Conservation (phyloP, 2,113 vertebrate genomes). For the Brienomyrus longianalis region DNA sequence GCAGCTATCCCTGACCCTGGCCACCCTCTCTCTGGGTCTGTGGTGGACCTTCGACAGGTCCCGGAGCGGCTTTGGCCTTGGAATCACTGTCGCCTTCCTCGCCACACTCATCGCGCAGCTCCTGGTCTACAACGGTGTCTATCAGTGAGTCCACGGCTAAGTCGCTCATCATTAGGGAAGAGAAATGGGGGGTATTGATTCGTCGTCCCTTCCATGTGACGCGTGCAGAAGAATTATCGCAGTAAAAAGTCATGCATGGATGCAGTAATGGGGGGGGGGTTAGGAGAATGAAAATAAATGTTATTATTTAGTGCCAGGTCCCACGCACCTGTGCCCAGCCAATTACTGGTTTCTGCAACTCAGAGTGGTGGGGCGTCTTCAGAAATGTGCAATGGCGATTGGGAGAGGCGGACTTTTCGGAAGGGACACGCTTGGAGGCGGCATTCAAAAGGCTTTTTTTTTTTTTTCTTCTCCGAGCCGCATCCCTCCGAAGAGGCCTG, state of each 20-base stretch:
- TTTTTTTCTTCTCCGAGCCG: background rate
- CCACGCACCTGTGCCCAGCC: conserved; percentile 11
- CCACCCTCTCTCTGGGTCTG: conserved; percentile 84
- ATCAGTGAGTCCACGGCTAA: conserved; percentile 73
- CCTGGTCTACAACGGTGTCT: conserved; percentile 90
- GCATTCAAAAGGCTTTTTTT: conserved; percentile 24
- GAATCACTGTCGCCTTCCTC: conserved; percentile 80
- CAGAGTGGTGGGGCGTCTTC: conserved; percentile 19
- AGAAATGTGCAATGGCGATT: conserved; percentile 26
- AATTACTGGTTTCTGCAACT: conserved; percentile 30
- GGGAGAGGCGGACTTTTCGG: conserved; percentile 1
- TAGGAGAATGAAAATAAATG: background rate
- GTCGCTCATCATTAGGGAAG: background rate
- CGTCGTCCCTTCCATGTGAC: background rate
- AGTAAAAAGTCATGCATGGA: background rate
- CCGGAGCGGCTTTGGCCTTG: conserved; percentile 84
- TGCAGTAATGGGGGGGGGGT: background rate
- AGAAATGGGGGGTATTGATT: background rate
- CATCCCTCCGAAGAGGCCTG: conserved; percentile 14
- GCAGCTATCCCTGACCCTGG: conserved; percentile 87
- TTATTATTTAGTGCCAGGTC: conserved; percentile 20
- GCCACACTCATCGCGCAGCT: conserved; percentile 84
- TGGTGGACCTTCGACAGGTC: conserved; percentile 98
- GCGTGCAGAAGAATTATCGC: background rate
- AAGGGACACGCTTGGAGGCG: background rate